Base-by-base conservation (phyloP, 2,888 invertebrate species). In the Hyles lineata region DNA sequence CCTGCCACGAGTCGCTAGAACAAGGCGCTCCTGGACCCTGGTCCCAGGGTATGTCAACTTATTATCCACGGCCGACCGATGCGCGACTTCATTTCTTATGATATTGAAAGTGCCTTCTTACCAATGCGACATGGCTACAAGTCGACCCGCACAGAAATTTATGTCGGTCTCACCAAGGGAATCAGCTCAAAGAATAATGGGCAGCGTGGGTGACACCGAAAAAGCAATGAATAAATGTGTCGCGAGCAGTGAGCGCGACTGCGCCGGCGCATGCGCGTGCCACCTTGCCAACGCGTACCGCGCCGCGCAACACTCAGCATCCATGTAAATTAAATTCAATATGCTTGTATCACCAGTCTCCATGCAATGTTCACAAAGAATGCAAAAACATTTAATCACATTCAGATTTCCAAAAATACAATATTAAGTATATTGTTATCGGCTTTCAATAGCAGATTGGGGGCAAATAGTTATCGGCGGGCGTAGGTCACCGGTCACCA, bases 401-500 rank as follows among this genome's bases (percentile, higher is more conserved):
- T 21, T 8, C 23, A 23, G 23, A 67, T 43, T 67, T 6, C 15
- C 23, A 23, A 50, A 67, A 23, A 60, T 50, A 17, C 15, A 9
- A 43, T 63, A 17, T 43, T 35, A 43, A 0, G 17, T 63, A 15
- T 15, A 6, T 61, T 67, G 21, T 50, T 50, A 23, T 21, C 19
- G 2, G 23, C 23, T 23, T 43, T 67, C 35, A 67, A 17, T 21
- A 50, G 43, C 67, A 67, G 35, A 23, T 25, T 15, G 23, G 43
- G 43, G 67, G 67, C 15, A 15, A 67, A 43, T 50, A 50, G 50
- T 67, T 67, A 67, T 67, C 67, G 9, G 7, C 23, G 50, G 9
- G 50, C 50, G 19, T 21, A 17, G 50, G 67, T 67, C 67, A 23
- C 15, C 50, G 17, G 67, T 43, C 67, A 21, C 43, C 23, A 23